Evolutionary conservation across 2,797 vertebrate species (phyloP).

Genomic region (Stomatorhinus walkeri): DNA sequence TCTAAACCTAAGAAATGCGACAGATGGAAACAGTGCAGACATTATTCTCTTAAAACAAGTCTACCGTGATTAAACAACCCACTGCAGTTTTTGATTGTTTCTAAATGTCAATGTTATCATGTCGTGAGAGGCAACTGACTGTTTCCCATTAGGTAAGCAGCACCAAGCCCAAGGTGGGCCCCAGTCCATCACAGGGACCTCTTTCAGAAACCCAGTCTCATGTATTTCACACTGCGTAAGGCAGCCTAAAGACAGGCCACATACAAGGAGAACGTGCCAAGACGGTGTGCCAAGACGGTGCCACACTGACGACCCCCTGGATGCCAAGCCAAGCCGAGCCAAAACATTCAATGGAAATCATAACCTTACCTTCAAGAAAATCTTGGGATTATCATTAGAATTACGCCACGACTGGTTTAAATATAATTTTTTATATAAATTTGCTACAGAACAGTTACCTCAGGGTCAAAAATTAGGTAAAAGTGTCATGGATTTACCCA

Average conservation of each 20-base stretch:
- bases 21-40: neutral
- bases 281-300: neutral
- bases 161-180: neutral
- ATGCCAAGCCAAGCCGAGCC: neutral
- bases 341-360: neutral
- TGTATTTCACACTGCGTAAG: neutral
- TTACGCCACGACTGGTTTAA: neutral
- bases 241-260: neutral
- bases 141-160: neutral
- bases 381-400: neutral
- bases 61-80: neutral
- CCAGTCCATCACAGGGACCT: neutral
- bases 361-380: neutral
- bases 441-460: neutral
- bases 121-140: neutral
- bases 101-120: neutral
- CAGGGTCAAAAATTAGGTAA: neutral
- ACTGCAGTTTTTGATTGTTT: neutral
- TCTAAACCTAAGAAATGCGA: neutral
- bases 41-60: neutral
- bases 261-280: neutral
- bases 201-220: neutral
- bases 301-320: neutral
- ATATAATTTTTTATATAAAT: neutral
- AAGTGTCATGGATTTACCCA: slow-evolving; percentile 63